These are phyloP conservation scores for Pomacea canaliculata DNA, from an alignment of 2,888 invertebrate species.

Conservation along the genomic window DNA sequence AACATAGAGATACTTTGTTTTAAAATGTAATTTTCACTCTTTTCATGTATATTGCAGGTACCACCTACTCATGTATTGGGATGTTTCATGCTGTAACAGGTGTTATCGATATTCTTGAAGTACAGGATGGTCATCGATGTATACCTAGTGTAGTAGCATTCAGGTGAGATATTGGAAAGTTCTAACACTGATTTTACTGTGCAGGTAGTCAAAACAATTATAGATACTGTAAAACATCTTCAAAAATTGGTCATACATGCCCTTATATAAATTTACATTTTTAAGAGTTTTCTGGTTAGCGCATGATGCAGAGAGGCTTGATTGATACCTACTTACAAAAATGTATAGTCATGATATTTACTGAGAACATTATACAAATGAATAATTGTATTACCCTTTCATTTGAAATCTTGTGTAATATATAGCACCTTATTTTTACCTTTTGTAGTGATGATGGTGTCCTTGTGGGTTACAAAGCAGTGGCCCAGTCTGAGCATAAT, in stretches of 20 bases:
- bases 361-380: too few species aligned
- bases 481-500: slow-evolving; percentile 71
- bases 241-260: too few species aligned
- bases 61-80: slow-evolving; percentile 72
- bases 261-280: too few species aligned
- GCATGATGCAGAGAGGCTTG: too few species aligned
- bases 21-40: not conserved
- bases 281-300: too few species aligned
- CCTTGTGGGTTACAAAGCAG: slow-evolving; percentile 71
- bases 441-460: slow-evolving; percentile 54
- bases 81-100: slow-evolving; percentile 72
- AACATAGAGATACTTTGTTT: too few species aligned
- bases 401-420: too few species aligned
- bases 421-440: not conserved
- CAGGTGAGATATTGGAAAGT: slow-evolving; percentile 40
- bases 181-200: not conserved
- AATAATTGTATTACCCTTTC: too few species aligned
- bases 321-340: too few species aligned
- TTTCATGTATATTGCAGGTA: slow-evolving; percentile 61
- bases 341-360: too few species aligned
- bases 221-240: too few species aligned
- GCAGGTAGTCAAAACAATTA: not conserved
- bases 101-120: slow-evolving; percentile 68
- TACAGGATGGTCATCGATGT: slow-evolving; percentile 69
- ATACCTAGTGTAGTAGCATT: slow-evolving; percentile 73